A percentile compares a stretch with the other conserved stretches of the same genome.
Evolutionary conservation across 1,140 invertebrate species (phyloP).

Genomic region (Drosophila pandora): DNA sequence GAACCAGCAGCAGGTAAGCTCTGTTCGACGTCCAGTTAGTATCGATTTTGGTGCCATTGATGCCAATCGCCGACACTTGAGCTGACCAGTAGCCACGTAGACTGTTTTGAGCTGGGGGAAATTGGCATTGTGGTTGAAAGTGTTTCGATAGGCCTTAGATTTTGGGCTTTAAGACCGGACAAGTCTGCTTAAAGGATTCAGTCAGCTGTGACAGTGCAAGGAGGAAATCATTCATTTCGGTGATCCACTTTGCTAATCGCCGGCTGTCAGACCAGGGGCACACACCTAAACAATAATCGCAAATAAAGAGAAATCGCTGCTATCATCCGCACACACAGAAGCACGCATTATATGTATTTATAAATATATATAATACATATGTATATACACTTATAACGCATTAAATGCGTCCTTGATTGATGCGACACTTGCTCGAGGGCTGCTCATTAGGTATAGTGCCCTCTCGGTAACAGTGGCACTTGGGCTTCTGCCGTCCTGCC

Average conservation of each 20-base stretch:
- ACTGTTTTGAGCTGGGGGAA: constrained; percentile 41
- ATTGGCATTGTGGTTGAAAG: constrained; percentile 38
- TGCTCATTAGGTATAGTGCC: constrained; percentile 79
- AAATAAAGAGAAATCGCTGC: constrained; percentile 75
- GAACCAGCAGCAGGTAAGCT: constrained; percentile 55
- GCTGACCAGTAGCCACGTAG: constrained; percentile 66
- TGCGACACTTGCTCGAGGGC: constrained; percentile 80
- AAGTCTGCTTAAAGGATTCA: constrained; percentile 45
- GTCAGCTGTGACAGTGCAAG: constrained; percentile 13
- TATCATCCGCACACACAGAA: constrained; percentile 33
- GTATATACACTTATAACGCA: constrained; percentile 56
- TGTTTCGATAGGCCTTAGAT: constrained; percentile 10
- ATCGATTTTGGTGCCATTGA: constrained; percentile 55
- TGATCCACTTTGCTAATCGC: constrained; percentile 79
- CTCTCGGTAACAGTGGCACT: constrained; percentile 9
- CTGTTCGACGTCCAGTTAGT: constrained; percentile 18
- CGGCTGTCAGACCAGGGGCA: constrained; percentile 54
- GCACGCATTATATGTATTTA: background rate
- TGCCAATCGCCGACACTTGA: constrained; percentile 66
- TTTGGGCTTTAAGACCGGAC: constrained; percentile 21
- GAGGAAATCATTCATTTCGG: constrained; percentile 63
- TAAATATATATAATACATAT: background rate
- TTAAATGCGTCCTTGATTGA: constrained; percentile 81
- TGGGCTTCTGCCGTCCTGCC: constrained; percentile 2
- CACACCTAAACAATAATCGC: constrained; percentile 77